A percentile compares a stretch with the other conserved stretches of the same genome.
Evolutionary conservation across 2,888 invertebrate species (phyloP).

Genomic region (Neoitamus cyanurus): DNA sequence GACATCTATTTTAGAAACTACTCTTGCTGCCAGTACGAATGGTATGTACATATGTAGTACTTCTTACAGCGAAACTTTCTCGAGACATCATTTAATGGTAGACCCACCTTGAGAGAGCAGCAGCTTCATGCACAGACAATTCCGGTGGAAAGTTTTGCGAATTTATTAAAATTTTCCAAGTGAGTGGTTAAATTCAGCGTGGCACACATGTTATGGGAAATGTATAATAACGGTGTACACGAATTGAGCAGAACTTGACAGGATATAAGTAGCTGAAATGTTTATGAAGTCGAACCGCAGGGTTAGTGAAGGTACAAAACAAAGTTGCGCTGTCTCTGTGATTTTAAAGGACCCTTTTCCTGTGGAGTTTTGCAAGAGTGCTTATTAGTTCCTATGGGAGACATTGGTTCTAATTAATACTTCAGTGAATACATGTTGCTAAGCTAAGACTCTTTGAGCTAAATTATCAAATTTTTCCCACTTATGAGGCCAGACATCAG

Average conservation of each 20-base stretch:
- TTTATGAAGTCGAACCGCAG: neutral
- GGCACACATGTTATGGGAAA: neutral
- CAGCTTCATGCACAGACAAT: neutral
- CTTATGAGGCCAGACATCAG: too few species aligned
- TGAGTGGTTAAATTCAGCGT: neutral
- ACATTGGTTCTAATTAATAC: too few species aligned
- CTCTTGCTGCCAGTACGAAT: neutral
- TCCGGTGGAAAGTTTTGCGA: neutral
- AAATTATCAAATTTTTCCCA: too few species aligned
- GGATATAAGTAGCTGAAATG: neutral
- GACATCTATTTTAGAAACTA: neutral
- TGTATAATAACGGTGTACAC: neutral
- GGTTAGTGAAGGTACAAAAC: neutral
- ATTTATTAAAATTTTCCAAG: neutral
- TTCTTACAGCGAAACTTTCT: neutral
- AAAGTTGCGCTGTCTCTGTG: neutral
- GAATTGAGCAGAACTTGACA: neutral
- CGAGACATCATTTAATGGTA: neutral
- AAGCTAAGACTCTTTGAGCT: too few species aligned
- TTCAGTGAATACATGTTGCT: too few species aligned
- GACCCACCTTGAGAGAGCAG: neutral
- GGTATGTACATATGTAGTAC: neutral
- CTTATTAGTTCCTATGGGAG: too few species aligned
- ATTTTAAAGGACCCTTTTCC: neutral
- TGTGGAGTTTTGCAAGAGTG: too few species aligned